Conservation (phyloP, 2,797 vertebrate genomes). For the Tangara arthus region DNA sequence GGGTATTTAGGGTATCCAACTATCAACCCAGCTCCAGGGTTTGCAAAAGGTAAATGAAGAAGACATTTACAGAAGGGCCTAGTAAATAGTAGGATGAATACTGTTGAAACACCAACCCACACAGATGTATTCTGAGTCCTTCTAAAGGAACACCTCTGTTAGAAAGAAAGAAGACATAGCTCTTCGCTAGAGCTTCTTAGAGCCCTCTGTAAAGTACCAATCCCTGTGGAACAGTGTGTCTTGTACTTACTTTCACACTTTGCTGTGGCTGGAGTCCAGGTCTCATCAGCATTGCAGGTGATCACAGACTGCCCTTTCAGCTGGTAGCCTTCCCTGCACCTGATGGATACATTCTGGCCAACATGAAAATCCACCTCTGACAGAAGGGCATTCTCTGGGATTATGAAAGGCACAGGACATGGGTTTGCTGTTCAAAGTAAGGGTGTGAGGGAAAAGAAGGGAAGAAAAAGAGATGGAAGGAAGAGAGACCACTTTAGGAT, state of each 20-base stretch:
- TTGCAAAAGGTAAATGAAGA: background rate
- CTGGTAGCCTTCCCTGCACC: slow-evolving; percentile 88
- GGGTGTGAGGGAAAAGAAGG: background rate
- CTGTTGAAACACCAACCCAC: background rate
- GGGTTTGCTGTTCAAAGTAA: slow-evolving; percentile 81
- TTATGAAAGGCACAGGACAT: slow-evolving; percentile 87
- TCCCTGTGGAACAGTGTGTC: fast-evolving
- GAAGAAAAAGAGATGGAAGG: background rate
- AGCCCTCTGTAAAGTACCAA: background rate
- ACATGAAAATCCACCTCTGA: slow-evolving; percentile 84
- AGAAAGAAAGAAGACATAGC: background rate
- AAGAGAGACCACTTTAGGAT: background rate
- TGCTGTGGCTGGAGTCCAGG: slow-evolving; percentile 84
- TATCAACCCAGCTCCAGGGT: background rate
- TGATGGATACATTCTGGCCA: slow-evolving; percentile 83
- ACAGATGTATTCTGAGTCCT: fast-evolving
- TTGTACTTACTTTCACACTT: slow-evolving; percentile 90
- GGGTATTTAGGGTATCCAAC: background rate
- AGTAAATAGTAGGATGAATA: background rate
- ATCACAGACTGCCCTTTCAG: slow-evolving; percentile 80
- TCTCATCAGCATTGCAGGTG: slow-evolving; percentile 88
- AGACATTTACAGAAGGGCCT: background rate
- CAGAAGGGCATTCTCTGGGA: slow-evolving; percentile 77
- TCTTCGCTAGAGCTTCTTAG: background rate
- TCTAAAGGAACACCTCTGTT: background rate